Conservation (phyloP, 2,797 vertebrate genomes). For the Myotis daubentonii region DNA sequence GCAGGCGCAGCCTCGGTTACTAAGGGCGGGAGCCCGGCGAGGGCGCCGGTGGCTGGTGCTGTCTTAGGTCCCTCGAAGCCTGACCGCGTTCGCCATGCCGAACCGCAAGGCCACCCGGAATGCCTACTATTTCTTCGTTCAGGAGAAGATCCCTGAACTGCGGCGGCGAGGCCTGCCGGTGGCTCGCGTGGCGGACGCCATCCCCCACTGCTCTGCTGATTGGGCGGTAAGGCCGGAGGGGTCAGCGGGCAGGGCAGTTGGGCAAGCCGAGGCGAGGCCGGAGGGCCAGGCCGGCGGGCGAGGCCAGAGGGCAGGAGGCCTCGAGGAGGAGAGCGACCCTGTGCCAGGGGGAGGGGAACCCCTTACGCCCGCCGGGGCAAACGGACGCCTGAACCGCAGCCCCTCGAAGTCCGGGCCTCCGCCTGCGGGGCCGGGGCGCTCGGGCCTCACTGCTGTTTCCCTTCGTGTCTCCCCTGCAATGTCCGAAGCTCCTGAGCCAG, state of each 20-base stretch:
- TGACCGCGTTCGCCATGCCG: conserved; percentile 65
- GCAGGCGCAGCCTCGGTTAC: conserved; percentile 51
- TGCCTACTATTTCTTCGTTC: conserved; percentile 80
- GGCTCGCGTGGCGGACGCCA: conserved; percentile 71
- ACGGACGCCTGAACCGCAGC: neutral
- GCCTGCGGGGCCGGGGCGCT: fast-evolving
- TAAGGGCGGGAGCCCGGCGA: conserved; percentile 63
- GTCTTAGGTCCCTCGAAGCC: neutral
- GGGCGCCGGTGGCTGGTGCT: neutral
- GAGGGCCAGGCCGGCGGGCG: neutral
- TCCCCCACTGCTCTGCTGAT: conserved; percentile 81
- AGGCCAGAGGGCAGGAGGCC: neutral
- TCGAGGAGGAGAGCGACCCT: neutral
- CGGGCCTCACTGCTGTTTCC: neutral
- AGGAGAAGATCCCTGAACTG: conserved; percentile 84
- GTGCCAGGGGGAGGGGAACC: neutral
- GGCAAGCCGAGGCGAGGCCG: conserved; percentile 8
- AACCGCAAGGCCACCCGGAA: conserved; percentile 21
- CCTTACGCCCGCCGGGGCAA: fast-evolving
- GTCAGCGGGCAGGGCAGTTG: neutral
- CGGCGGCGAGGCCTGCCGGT: conserved; percentile 75
- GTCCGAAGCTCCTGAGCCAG: conserved; percentile 78
- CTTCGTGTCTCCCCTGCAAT: neutral
- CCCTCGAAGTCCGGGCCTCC: fast-evolving
- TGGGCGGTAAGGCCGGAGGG: conserved; percentile 83